Evolutionary conservation across 2,113 vertebrate species (phyloP), one percentile per base, ranked within the genome.

Genomic region (Falco punctatus): DNA sequence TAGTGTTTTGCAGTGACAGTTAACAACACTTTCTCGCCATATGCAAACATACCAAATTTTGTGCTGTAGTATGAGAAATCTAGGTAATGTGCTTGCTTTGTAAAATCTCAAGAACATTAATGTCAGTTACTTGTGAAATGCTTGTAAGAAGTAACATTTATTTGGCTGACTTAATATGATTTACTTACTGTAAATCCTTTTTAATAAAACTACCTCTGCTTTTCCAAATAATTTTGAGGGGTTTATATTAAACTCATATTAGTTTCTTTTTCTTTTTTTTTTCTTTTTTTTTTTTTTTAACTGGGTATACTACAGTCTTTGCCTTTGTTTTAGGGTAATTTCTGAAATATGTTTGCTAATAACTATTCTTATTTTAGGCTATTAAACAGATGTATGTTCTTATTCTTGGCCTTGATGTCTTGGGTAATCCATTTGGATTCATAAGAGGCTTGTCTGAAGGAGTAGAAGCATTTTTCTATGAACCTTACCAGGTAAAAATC

Each of bases 331-430:
- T 70, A 74, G 3, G 67, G 23, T 80, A 55, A 55, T 62, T 86
- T 82, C 35, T 64, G 40, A 77, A 88, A 42, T 82, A 75, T 30
- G 73, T 83, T 67, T 18, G 40, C 18, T 48, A 72, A 38, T 48
- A 58, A 49, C 6, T n/a, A 1, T 79, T 96, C 70, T 88, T 77
- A 93, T 96, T 96, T 93, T 97, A 99, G 99, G 99, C 99, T 81
- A 99, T 99, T 97, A 99, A 99, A 90, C 99, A 99, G 97, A 99
- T 99, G 99, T 99, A 99, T 77, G 99, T 99, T 86, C 98, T 99
- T 89, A 99, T 99, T 96, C 98, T 99, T 96, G 99, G 99, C 72
- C 98, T 99, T 97, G 99, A 99, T 93, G 99, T 99, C n/a, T 98
- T 99, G 93, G 99, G 99, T 88, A 99, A 99, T 97, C 99, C 99